Percentiles rank a stretch among this genome's conserved stretches.
These are phyloP conservation scores for Tyto alba DNA, from an alignment of 2,113 vertebrate species.

Conservation along the genomic window DNA sequence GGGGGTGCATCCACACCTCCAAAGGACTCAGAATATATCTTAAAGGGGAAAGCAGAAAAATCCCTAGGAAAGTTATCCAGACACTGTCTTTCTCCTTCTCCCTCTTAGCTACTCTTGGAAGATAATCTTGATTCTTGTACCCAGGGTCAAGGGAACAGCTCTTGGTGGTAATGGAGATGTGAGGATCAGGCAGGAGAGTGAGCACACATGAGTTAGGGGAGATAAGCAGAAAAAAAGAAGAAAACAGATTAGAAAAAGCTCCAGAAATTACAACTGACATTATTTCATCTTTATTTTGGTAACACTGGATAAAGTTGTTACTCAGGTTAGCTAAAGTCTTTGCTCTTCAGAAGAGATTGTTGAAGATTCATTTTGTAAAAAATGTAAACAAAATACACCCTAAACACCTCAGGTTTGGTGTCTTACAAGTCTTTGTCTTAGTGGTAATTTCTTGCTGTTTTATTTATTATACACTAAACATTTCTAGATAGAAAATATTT, in stretches of 20 bases:
- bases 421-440: not conserved
- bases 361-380: not conserved
- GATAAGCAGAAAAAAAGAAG: not conserved
- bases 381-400: not conserved
- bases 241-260: not conserved
- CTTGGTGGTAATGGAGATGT: fast-evolving
- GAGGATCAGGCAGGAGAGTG: not conserved
- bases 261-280: not conserved
- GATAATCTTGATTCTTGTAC: not conserved
- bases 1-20: fast-evolving
- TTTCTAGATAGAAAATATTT: not conserved
- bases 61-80: not conserved
- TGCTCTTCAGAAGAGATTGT: not conserved
- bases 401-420: not conserved
- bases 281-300: not conserved
- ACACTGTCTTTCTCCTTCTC: not conserved
- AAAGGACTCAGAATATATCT: not conserved
- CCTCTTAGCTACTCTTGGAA: not conserved
- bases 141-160: not conserved
- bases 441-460: not conserved
- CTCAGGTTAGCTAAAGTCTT: not conserved
- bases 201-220: not conserved
- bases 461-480: not conserved
- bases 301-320: not conserved
- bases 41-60: not conserved